Conservation (phyloP, 2,113 vertebrate genomes). For the Oplegnathus fasciatus region DNA sequence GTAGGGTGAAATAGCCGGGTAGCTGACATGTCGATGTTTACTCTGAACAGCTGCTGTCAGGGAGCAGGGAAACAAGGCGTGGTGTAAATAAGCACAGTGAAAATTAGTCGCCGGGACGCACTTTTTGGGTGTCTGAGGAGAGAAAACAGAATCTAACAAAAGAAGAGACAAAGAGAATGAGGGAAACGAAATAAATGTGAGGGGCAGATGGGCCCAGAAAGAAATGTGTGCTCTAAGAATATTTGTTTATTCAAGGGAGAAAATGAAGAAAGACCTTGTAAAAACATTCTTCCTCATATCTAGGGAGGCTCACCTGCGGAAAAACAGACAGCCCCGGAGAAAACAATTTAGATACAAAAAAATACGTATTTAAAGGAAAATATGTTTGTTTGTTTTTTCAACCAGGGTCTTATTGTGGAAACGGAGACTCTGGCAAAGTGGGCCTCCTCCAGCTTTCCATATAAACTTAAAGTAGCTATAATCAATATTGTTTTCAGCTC, state of each 20-base stretch:
- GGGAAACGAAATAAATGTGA: neutral
- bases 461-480: neutral
- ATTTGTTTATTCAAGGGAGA: constrained; percentile 3
- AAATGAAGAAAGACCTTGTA: neutral
- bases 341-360: neutral
- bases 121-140: constrained; percentile 39
- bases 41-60: constrained; percentile 70
- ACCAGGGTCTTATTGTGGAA: neutral
- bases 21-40: constrained; percentile 68
- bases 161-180: constrained; percentile 9
- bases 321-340: neutral
- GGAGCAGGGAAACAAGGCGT: constrained; percentile 60
- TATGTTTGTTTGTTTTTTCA: neutral
- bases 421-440: neutral
- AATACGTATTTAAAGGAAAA: neutral
- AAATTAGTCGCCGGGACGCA: constrained; percentile 44
- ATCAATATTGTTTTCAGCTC: neutral
- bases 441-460: neutral
- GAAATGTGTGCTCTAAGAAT: neutral
- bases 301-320: neutral
- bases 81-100: constrained; percentile 55
- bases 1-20: constrained; percentile 61
- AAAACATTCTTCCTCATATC: neutral
- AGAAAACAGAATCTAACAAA: constrained; percentile 11
- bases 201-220: neutral